Conservation (phyloP, 2,888 invertebrate genomes). For the Caenorhabditis becei region DNA sequence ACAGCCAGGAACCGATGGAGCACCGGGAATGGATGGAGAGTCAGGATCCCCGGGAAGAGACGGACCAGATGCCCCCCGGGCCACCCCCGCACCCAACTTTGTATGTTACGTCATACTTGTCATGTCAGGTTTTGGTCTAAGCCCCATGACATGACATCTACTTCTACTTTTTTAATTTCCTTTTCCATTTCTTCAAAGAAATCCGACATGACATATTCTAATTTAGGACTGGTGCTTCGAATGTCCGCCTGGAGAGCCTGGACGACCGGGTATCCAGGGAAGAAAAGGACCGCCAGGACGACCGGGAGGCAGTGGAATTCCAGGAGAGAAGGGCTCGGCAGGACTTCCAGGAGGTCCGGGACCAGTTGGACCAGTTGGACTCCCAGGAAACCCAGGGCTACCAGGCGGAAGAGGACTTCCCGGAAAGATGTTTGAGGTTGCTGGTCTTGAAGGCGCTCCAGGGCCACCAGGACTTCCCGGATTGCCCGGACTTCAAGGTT, state of each 20-base stretch:
- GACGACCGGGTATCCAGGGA: slow-evolving; percentile 73
- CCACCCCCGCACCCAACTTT: slow-evolving; percentile 68
- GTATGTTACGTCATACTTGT: slow-evolving; percentile 36
- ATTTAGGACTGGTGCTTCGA: slow-evolving; percentile 75
- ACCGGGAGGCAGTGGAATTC: slow-evolving; percentile 66
- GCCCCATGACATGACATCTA: neutral
- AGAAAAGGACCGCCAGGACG: slow-evolving; percentile 67
- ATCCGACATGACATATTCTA: slow-evolving; percentile 22
- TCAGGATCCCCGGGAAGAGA: slow-evolving; percentile 71
- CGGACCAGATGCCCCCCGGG: slow-evolving; percentile 70
- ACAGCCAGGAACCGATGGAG: slow-evolving; percentile 74
- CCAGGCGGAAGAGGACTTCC: slow-evolving; percentile 65
- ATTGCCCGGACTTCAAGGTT: slow-evolving; percentile 65
- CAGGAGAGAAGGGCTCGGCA: slow-evolving; percentile 65
- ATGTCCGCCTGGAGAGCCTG: slow-evolving; percentile 74
- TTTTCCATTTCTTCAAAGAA: neutral
- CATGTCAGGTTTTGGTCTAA: neutral
- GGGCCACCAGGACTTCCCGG: slow-evolving; percentile 70
- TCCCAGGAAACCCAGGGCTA: slow-evolving; percentile 59
- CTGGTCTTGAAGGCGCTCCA: slow-evolving; percentile 60
- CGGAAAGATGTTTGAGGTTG: slow-evolving; percentile 51
- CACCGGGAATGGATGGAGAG: slow-evolving; percentile 72
- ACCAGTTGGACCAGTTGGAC: slow-evolving; percentile 59
- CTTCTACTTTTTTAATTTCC: slow-evolving; percentile 18
- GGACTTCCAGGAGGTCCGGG: slow-evolving; percentile 59